A percentile compares a stretch with the other conserved stretches of the same genome.
Evolutionary conservation across 1,140 invertebrate genomes (phyloP).

Genomic region (Gerris buenoi): DNA sequence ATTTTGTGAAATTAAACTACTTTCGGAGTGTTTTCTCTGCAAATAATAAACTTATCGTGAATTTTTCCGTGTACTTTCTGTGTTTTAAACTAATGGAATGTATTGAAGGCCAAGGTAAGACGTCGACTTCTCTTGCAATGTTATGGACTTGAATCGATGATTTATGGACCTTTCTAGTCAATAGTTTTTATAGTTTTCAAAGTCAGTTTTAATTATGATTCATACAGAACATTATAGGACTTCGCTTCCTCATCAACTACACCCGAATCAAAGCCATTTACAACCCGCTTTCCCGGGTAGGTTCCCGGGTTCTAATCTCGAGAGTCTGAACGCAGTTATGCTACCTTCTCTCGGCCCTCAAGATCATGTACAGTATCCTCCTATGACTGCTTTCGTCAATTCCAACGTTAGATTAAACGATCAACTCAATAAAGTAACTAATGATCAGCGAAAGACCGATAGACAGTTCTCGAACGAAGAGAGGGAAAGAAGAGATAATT

Average conservation of each 20-base stretch:
- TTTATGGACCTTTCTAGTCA: background rate
- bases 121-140: background rate
- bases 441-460: background rate
- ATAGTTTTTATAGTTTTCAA: background rate
- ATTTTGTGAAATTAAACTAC: background rate
- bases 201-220: background rate
- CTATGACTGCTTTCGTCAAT: background rate
- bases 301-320: background rate
- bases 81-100: background rate
- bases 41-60: too few species aligned
- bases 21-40: background rate
- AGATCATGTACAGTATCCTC: background rate
- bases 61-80: too few species aligned
- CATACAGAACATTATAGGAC: background rate
- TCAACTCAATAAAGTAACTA: background rate
- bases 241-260: background rate
- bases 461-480: background rate
- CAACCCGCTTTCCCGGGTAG: background rate
- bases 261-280: constrained; percentile 3
- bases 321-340: background rate
- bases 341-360: background rate
- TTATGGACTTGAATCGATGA: background rate
- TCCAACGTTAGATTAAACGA: background rate
- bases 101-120: background rate
- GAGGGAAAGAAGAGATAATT: background rate